These are phyloP conservation scores for Gymnocheta viridis DNA, from an alignment of 2,888 invertebrate genomes.

Conservation along the genomic window DNA sequence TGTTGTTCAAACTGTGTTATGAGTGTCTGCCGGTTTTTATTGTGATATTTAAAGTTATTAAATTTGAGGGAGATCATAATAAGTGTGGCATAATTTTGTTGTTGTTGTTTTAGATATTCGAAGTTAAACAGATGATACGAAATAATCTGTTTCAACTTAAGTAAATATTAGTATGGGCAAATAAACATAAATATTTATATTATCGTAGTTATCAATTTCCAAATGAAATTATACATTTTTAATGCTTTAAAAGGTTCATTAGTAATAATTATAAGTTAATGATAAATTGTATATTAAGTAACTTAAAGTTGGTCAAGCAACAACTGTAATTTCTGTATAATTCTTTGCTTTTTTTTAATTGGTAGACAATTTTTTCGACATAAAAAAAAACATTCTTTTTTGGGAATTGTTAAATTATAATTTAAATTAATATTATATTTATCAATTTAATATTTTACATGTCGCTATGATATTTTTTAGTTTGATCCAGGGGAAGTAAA, in stretches of 20 bases:
- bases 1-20: slow-evolving; percentile 9
- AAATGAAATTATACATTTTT: background rate
- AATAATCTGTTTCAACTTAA: slow-evolving; percentile 10
- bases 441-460: too few species aligned
- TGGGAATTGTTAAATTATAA: too few species aligned
- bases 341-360: too few species aligned
- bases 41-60: slow-evolving; percentile 19
- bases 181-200: background rate
- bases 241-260: background rate
- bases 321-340: background rate
- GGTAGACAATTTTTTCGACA: too few species aligned
- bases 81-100: background rate
- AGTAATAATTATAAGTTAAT: background rate
- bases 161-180: background rate
- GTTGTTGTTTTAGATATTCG: background rate
- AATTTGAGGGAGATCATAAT: slow-evolving; percentile 1
- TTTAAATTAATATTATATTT: too few species aligned
- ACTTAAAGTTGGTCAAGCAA: background rate
- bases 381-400: too few species aligned
- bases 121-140: background rate
- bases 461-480: too few species aligned
- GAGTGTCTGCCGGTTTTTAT: slow-evolving; percentile 56
- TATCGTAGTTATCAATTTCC: background rate
- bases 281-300: background rate
- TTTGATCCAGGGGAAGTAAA: too few species aligned